Evolutionary conservation across 2,113 vertebrate species (phyloP).

Genomic region (Pseudorhombus dupliciocellatus): DNA sequence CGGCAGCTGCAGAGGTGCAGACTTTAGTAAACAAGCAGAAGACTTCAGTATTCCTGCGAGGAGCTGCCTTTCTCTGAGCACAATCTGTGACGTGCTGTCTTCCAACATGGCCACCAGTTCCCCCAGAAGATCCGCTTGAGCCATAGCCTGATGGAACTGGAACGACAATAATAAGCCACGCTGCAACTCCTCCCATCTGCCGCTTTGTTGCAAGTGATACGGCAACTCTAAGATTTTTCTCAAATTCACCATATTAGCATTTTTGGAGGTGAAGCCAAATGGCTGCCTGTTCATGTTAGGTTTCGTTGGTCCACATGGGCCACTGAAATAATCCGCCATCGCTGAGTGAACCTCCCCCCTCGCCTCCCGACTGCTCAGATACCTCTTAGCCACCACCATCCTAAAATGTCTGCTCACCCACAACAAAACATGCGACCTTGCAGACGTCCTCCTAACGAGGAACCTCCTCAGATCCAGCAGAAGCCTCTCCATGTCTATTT

Average conservation of each 20-base stretch:
- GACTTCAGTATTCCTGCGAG: conserved; percentile 71
- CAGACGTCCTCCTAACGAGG: conserved; percentile 63
- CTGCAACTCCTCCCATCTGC: conserved; percentile 70
- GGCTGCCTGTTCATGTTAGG: conserved; percentile 57
- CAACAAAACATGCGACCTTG: conserved; percentile 67
- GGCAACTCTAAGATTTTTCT: conserved; percentile 80
- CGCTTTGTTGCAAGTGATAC: conserved; percentile 77
- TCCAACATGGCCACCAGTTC: conserved; percentile 76
- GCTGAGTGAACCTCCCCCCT: conserved; percentile 63
- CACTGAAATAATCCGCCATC: conserved; percentile 79
- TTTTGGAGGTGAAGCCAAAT: conserved; percentile 61
- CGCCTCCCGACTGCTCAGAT: conserved; percentile 59
- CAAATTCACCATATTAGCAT: conserved; percentile 48
- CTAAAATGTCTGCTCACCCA: conserved; percentile 82
- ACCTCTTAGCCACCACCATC: conserved; percentile 72
- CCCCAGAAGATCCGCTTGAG: conserved; percentile 66
- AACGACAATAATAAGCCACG: conserved; percentile 67
- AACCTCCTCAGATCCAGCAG: conserved; percentile 77
- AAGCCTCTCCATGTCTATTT: conserved; percentile 75
- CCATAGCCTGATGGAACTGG: conserved; percentile 77
- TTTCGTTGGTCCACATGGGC: conserved; percentile 20
- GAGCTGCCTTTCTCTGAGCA: conserved; percentile 68
- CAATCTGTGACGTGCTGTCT: conserved; percentile 16
- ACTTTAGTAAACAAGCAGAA: conserved; percentile 66
- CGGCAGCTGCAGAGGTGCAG: conserved; percentile 62